Evolutionary conservation across 2,797 vertebrate genomes (phyloP).

Genomic region (Phalloptychus januarius): DNA sequence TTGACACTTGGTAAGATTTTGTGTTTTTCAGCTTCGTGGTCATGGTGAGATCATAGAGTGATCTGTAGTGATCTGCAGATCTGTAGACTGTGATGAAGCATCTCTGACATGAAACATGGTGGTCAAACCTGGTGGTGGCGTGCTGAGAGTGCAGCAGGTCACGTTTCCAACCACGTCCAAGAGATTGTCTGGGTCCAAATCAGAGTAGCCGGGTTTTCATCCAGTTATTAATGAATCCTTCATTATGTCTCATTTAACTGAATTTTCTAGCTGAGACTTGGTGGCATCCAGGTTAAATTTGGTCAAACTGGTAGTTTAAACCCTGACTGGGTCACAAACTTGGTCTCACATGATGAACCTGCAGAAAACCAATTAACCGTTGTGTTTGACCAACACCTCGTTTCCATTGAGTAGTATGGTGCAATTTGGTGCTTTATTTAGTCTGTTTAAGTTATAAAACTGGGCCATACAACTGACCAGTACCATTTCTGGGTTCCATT

Average conservation of each 20-base stretch:
- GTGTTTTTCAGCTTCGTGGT: not conserved
- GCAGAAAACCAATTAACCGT: not conserved
- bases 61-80: too few species aligned
- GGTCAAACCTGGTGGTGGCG: not conserved
- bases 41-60: not conserved
- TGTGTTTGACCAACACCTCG: not conserved
- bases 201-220: not conserved
- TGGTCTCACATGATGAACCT: not conserved
- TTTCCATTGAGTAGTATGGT: not conserved
- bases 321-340: not conserved
- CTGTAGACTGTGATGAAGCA: not conserved
- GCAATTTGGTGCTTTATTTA: not conserved
- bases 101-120: not conserved
- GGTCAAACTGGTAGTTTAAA: not conserved
- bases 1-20: too few species aligned
- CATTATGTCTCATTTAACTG: not conserved
- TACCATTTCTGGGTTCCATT: not conserved
- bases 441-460: not conserved
- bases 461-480: not conserved
- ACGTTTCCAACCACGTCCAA: not conserved
- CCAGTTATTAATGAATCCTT: not conserved
- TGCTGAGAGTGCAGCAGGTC: not conserved
- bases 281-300: not conserved
- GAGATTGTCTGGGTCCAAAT: not conserved
- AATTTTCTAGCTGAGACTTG: not conserved